Evolutionary conservation across 2,888 invertebrate genomes (phyloP).

Genomic region (Heliconius cydno): DNA sequence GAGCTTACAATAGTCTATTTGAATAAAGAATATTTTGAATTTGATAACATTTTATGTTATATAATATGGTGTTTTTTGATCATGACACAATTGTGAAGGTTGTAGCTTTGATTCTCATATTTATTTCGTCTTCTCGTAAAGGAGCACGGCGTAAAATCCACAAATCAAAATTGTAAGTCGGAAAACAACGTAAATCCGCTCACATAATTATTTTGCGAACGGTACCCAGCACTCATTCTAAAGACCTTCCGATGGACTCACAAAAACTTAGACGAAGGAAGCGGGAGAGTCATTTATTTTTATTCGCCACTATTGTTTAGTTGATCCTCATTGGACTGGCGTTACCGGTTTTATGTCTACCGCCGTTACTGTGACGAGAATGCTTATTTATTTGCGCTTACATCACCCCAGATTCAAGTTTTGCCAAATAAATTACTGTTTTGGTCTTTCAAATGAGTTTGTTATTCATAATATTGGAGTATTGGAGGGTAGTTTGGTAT

Average conservation of each 20-base stretch:
- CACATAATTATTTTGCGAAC: slow-evolving; percentile 53
- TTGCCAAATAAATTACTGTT: slow-evolving; percentile 2
- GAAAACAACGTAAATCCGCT: no score
- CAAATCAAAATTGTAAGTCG: no score
- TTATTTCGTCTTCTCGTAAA: no score
- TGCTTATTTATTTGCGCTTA: slow-evolving; percentile 36
- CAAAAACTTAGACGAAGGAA: slow-evolving; percentile 77
- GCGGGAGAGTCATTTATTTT: slow-evolving; percentile 76
- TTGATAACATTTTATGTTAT: no score
- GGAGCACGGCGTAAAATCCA: no score
- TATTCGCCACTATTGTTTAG: slow-evolving; percentile 78
- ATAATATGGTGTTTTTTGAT: no score
- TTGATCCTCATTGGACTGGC: slow-evolving; percentile 70
- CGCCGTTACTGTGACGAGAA: slow-evolving; percentile 40
- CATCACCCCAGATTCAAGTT: slow-evolving; percentile 13
- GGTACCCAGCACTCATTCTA: slow-evolving; percentile 74
- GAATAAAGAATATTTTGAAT: no score
- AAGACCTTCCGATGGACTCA: slow-evolving; percentile 81
- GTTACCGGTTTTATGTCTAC: slow-evolving; percentile 45
- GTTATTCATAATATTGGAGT: background rate
- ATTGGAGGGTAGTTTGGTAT: background rate
- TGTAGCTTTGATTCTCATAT: no score
- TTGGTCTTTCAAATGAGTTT: slow-evolving; percentile 9
- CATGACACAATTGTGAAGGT: no score
- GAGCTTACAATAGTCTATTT: no score